Base-by-base conservation (phyloP, 2,888 invertebrate genomes). In the Yponomeuta malinellus region DNA sequence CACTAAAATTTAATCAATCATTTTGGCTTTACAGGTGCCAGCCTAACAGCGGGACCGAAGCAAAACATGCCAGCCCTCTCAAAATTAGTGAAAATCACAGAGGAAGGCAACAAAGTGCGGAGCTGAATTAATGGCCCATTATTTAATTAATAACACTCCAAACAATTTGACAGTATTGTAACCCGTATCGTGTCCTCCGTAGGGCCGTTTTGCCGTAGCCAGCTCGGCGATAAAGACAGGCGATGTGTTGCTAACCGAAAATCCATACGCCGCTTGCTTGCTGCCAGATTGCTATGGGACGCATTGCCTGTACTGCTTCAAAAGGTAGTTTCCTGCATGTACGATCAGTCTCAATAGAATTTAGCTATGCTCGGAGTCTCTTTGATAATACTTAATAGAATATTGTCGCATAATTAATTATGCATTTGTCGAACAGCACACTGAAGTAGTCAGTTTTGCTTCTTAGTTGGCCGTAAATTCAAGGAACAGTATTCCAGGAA, bases 241-340 rank as follows among this genome's bases (percentile, higher is more conserved):
- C 0, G 96, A 97, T 79, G 93, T 94, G 0, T 83, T 97, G 15
- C 89, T 96, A 0, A 93, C 94, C 2, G 97, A 97, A 83, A 86
- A 91, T 52, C 96, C 97, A 0, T 94, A 95, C 75, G 96, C 95
- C 0, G 94, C 96, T 0, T 96, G 95, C 77, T 90, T 97, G 1
- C 85, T 96, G 15, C 94, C 96, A 0, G 95, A 95, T 75, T 95
- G 93, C 82, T 96, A 94, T 80, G 96, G 97, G 2, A 95, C 95
- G 1, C 96, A 97, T 81, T 97, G 97, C 79, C 94, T 96, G 74
- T 94, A 97, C 81, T 97, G 97, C 80, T 96, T 96, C 76, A 92
- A 93, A 78, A 94, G 96, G 96, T 96, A 72, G 68, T 68, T 71
- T 5, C 23, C 65, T 68, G 63, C 29, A 59, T 68, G 43, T 70